Evolutionary conservation across 2,888 invertebrate genomes (phyloP).

Genomic region (Aporophyla nigra): DNA sequence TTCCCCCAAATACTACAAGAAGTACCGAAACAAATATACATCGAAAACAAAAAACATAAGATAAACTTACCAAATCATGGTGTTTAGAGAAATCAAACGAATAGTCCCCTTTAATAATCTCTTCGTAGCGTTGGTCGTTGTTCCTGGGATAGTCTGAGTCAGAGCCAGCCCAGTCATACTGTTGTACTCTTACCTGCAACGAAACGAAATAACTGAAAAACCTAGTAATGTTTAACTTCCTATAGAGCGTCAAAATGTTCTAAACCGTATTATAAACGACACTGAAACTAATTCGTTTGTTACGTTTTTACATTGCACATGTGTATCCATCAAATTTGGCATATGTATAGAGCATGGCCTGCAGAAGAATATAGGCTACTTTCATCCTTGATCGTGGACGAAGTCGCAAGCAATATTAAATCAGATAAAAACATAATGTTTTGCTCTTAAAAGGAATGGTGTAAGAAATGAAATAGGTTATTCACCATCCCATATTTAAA

Average conservation of each 20-base stretch:
- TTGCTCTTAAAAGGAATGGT: not conserved
- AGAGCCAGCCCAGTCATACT: constrained; percentile 97
- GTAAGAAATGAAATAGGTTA: not conserved
- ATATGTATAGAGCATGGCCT: no score
- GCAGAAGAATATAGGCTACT: no score
- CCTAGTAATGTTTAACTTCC: not conserved
- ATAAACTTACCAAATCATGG: constrained; percentile 92
- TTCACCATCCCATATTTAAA: not conserved
- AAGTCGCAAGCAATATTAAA: not conserved
- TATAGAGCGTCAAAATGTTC: not conserved
- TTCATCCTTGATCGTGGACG: no score
- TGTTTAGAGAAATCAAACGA: constrained; percentile 96
- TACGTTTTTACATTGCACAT: no score
- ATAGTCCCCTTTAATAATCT: constrained; percentile 93
- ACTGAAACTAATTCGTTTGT: no score
- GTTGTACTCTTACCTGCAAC: constrained; percentile 91
- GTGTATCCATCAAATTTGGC: no score
- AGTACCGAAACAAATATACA: no score
- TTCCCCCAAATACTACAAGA: no score
- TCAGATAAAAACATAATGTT: not conserved
- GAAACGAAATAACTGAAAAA: not conserved
- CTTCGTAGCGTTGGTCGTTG: constrained; percentile 92
- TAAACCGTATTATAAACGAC: not conserved
- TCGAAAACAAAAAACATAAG: no score
- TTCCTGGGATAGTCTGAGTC: constrained; percentile 93